Evolutionary conservation across 2,113 vertebrate species (phyloP), one percentile per base, ranked within the genome.

Genomic region (Laticauda colubrina): DNA sequence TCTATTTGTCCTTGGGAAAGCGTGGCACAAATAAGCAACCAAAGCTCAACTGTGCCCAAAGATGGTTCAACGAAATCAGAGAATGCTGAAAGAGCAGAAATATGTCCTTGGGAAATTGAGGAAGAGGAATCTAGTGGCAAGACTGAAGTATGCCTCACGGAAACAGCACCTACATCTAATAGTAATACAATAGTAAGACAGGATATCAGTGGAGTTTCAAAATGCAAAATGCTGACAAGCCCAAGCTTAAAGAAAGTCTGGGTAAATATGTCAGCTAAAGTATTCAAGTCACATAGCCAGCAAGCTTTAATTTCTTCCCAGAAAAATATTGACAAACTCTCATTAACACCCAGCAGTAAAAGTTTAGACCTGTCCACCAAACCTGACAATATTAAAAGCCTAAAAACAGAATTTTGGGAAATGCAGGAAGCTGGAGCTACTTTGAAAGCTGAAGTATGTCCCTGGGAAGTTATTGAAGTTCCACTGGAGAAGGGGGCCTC

Each of bases 391-490:
- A 0, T 0, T 0, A 96, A 94, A 91, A 94, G 94, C 81, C 92
- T 61, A 43, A 94, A 90, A 61, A 94, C 87, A 2, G 97, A 97
- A 34, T 7, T 96, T 12, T 97, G 97, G 97, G 96, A 97, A 85
- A 1, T 15, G 12, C 93, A 91, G 69, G 96, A 95, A 0, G 2
- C 34, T 0, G 53, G 94, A 39, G 29, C 95, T 53, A 95, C 86
- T 34, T 89, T 91, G 0, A 97, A 96, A 95, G 91, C 92, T 24
- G 96, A 98, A 0, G 88, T 98, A 48, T 98, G 97, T 56, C 97
- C 97, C 1, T 97, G 97, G 97, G 97, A 97, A 2, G 92, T 0
- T 20, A 53, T 81, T 14, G 93, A 1, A 18, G 24, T 45, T 6
- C 85, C 64, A 88, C 20, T 48, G 3, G 21, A 81, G 1, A 56